Conservation (phyloP, 2,797 vertebrate species). For the Leptatherina wallacei region DNA sequence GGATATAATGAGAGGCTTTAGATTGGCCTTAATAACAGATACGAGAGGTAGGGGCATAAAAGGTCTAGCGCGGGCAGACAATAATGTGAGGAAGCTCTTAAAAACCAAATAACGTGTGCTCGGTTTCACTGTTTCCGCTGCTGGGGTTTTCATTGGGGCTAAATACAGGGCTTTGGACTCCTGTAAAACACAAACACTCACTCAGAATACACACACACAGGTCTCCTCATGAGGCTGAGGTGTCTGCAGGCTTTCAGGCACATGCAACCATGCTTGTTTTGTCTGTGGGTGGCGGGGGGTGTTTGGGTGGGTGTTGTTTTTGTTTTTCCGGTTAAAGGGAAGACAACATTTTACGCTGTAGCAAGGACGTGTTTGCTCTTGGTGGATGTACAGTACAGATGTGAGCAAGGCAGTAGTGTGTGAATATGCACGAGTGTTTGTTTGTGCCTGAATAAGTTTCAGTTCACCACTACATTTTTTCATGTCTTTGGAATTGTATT, state of each 20-base stretch:
- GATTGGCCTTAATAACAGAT: conserved; percentile 84
- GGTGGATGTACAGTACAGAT: conserved; percentile 28
- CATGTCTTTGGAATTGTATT: conserved; percentile 18
- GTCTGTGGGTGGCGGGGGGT: conserved; percentile 70
- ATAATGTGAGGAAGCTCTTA: conserved; percentile 82
- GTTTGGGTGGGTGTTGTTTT: conserved; percentile 65
- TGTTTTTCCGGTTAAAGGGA: conserved; percentile 56
- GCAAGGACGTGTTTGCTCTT: conserved; percentile 16
- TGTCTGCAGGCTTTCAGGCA: conserved; percentile 65
- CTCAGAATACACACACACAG: conserved; percentile 52
- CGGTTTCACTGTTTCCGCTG: conserved; percentile 81
- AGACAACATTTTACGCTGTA: conserved; percentile 9
- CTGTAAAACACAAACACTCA: conserved; percentile 74
- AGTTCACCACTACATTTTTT: conserved; percentile 2
- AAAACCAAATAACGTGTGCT: conserved; percentile 80
- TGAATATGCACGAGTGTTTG: conserved; percentile 6
- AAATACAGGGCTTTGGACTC: conserved; percentile 81
- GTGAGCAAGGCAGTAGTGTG: conserved; percentile 23
- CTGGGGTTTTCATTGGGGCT: conserved; percentile 76
- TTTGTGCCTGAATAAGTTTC: neutral
- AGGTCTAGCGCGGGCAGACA: conserved; percentile 78
- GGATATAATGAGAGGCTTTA: conserved; percentile 78
- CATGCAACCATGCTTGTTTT: conserved; percentile 46
- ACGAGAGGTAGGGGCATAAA: conserved; percentile 78
- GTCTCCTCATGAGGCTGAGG: conserved; percentile 60